These are phyloP conservation scores for Tipula unca DNA, from an alignment of 2,888 invertebrate genomes.

Conservation along the genomic window DNA sequence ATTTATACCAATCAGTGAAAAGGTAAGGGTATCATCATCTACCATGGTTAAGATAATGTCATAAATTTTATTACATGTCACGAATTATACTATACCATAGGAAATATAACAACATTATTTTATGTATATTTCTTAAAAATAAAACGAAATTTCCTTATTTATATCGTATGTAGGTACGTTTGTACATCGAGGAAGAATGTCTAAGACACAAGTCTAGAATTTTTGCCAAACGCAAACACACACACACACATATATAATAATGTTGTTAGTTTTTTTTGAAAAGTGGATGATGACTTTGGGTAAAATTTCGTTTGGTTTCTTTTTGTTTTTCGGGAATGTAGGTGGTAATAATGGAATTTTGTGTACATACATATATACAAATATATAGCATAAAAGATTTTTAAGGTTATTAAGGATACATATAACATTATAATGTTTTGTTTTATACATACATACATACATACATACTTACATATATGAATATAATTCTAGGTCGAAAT, in stretches of 20 bases:
- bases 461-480: no score
- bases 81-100: background rate
- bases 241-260: background rate
- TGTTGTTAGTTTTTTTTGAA: background rate
- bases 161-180: background rate
- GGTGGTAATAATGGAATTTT: slow-evolving; percentile 8
- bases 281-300: background rate
- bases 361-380: background rate
- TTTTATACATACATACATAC: background rate
- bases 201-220: background rate
- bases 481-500: slow-evolving; percentile 50
- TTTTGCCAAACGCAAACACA: background rate
- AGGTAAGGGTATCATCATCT: background rate
- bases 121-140: background rate
- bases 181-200: background rate
- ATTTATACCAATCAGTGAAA: background rate
- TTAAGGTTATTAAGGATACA: background rate
- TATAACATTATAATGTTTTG: background rate
- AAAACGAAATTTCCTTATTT: background rate
- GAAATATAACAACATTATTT: background rate
- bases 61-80: slow-evolving; percentile 18
- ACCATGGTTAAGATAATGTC: slow-evolving; percentile 18
- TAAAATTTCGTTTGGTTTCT: background rate
- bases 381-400: background rate
- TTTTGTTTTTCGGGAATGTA: background rate